Conservation (phyloP, 2,888 invertebrate genomes). For the Erynnis tages region DNA sequence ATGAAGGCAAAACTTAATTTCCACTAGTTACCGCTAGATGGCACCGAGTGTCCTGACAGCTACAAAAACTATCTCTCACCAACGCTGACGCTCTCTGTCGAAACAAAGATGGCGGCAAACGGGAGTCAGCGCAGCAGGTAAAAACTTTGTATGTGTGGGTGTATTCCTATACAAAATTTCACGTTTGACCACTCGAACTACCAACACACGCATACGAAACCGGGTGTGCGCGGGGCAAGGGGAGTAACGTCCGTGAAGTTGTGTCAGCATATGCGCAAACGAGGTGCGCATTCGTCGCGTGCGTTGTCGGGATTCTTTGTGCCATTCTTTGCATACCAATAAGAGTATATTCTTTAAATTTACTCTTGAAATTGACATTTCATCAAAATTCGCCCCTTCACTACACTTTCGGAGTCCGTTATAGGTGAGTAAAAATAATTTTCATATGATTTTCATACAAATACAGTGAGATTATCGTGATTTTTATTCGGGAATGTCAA, state of each 20-base stretch:
- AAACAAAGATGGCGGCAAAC: constrained; percentile 77
- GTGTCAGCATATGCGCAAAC: constrained; percentile 90
- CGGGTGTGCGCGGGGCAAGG: constrained; percentile 76
- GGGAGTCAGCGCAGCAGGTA: constrained; percentile 72
- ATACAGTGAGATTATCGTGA: constrained; percentile 81
- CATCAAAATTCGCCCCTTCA: constrained; percentile 85
- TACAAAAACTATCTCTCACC: constrained; percentile 45
- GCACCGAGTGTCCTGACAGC: constrained; percentile 41
- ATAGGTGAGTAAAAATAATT: constrained; percentile 87
- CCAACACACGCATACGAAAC: constrained; percentile 62
- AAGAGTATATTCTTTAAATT: constrained; percentile 87
- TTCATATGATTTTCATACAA: constrained; percentile 83
- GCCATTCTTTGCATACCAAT: constrained; percentile 98
- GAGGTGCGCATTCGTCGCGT: constrained; percentile 90
- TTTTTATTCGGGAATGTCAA: constrained; percentile 86
- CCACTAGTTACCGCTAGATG: constrained; percentile 46
- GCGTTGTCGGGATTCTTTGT: constrained; percentile 98
- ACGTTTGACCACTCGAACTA: constrained; percentile 79
- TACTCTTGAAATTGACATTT: constrained; percentile 83
- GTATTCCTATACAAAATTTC: constrained; percentile 74
- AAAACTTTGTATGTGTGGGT: constrained; percentile 63
- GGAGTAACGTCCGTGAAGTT: constrained; percentile 82
- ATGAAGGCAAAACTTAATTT: too few species aligned
- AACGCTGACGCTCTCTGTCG: constrained; percentile 48
- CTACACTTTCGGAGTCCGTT: constrained; percentile 83